Evolutionary conservation across 1,140 invertebrate genomes (phyloP), one percentile per base, ranked within the genome.

Genomic region (Eufriesea mexicana): DNA sequence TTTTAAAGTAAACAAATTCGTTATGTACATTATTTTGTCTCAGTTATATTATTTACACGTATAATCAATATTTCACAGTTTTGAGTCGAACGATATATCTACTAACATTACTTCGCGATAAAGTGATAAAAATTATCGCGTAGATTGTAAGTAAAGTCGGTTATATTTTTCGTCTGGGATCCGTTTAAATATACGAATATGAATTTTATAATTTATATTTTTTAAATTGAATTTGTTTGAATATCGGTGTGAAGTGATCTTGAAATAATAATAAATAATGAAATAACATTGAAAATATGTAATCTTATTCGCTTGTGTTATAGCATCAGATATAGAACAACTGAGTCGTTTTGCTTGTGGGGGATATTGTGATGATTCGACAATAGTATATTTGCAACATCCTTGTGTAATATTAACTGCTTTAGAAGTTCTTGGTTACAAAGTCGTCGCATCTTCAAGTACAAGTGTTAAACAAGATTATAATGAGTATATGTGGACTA

Each of bases 401-500:
- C 97, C 97, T 88, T 97, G 97, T 93, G 97, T 98, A 83, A 97
- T 98, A 91, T 95, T 98, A 85, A 97, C 97, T 72, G 97, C 97
- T 84, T 93, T 98, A 84, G 97, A 98, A 95, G 97, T 98, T 73
- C 95, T 98, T 84, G 97, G 97, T 64, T 98, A 98, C 93, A 97
- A 96, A 94, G 97, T 98, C 64, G 97, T 98, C 47, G 97, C 97
- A 83, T 97, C 97, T 49, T 97, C 97, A 83, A 97, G 97, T 70
- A 97, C 97, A 79, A 96, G 96, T 83, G 96, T 97, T 51, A 97
- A 97, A 93, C 97, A 97, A 94, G 97, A 97, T 92, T 97, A 97
- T 91, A 97, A 97, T 95, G 97, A 97, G 90, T 97, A 97, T 89
- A 97, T 98, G 97, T 98, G 97, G 97, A 98, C 97, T 93, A 97